Conservation (phyloP, 2,113 vertebrate genomes). For the Nycticebus coucang region DNA sequence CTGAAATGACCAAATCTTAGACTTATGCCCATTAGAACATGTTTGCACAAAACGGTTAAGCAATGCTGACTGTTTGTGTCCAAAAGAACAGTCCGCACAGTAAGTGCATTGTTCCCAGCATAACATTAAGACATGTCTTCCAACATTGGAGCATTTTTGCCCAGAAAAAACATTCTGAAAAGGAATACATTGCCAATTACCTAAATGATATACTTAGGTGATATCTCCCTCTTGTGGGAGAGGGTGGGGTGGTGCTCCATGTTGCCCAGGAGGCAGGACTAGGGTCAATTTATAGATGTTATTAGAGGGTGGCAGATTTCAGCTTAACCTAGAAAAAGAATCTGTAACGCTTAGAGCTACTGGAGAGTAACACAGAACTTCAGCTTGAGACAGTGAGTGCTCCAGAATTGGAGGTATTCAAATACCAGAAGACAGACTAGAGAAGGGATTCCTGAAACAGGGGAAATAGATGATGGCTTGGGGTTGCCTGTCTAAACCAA, state of each 20-base stretch:
- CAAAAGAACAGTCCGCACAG: slow-evolving; percentile 60
- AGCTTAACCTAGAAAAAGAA: not conserved
- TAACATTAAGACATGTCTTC: slow-evolving; percentile 29
- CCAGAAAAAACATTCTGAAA: slow-evolving; percentile 56
- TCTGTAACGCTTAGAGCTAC: not conserved
- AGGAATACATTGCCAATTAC: slow-evolving; percentile 34
- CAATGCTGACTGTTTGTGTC: slow-evolving; percentile 55
- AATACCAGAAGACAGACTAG: not conserved
- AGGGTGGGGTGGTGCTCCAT: not conserved
- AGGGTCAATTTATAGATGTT: not conserved
- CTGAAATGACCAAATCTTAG: slow-evolving; percentile 71
- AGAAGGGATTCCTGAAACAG: not conserved
- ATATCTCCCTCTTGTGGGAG: not conserved
- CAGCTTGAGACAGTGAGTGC: not conserved
- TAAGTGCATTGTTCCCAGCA: slow-evolving; percentile 55
- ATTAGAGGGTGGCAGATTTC: not conserved
- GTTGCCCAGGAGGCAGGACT: not conserved
- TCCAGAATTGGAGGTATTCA: not conserved
- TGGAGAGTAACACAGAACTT: not conserved
- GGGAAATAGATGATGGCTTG: not conserved
- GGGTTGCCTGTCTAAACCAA: not conserved
- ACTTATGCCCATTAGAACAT: slow-evolving; percentile 58
- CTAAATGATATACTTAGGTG: not conserved
- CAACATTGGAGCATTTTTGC: not conserved
- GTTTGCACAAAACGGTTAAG: slow-evolving; percentile 74